phyloP scores from a whole-genome alignment of 1,140 invertebrate genomes.

The Drosophila arawakana region DNA sequence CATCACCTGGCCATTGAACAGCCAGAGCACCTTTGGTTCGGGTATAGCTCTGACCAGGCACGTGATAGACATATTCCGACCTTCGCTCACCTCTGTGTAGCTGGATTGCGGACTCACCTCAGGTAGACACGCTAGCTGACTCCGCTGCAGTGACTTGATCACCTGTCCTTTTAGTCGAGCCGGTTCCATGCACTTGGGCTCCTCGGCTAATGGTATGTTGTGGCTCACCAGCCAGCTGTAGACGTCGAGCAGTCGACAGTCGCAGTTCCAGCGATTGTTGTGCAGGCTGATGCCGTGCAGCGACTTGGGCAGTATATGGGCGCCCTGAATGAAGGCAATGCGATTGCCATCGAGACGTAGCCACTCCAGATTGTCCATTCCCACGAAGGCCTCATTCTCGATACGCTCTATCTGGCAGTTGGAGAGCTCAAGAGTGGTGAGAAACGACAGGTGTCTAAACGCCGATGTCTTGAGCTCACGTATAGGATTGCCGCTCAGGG shows the following conservation, averaged over 20 bases:
- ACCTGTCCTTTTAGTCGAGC: slow-evolving; percentile 87
- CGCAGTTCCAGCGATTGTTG: slow-evolving; percentile 95
- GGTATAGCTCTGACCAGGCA: slow-evolving; percentile 92
- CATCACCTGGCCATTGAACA: slow-evolving; percentile 90
- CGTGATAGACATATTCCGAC: slow-evolving; percentile 91
- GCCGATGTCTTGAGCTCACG: slow-evolving; percentile 88
- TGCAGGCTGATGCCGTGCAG: slow-evolving; percentile 92
- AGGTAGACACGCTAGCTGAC: slow-evolving; percentile 93
- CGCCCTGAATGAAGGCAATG: slow-evolving; percentile 89
- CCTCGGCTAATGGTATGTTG: slow-evolving; percentile 89
- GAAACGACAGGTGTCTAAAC: slow-evolving; percentile 90
- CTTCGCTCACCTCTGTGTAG: slow-evolving; percentile 91
- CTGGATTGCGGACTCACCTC: slow-evolving; percentile 88
- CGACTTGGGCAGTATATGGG: slow-evolving; percentile 89
- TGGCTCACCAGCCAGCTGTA: slow-evolving; percentile 91
- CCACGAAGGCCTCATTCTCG: slow-evolving; percentile 92
- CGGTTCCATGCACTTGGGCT: slow-evolving; percentile 91
- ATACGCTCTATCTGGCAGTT: slow-evolving; percentile 91
- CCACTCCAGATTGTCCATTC: slow-evolving; percentile 92
- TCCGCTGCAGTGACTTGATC: slow-evolving; percentile 89
- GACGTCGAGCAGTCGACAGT: slow-evolving; percentile 91
- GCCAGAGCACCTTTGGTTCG: slow-evolving; percentile 91
- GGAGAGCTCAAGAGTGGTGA: slow-evolving; percentile 93
- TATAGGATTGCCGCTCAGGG: slow-evolving; percentile 93
- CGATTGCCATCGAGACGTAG: slow-evolving; percentile 93